Evolutionary conservation across 2,888 invertebrate genomes (phyloP).

Genomic region (Alentia gelatinosa): DNA sequence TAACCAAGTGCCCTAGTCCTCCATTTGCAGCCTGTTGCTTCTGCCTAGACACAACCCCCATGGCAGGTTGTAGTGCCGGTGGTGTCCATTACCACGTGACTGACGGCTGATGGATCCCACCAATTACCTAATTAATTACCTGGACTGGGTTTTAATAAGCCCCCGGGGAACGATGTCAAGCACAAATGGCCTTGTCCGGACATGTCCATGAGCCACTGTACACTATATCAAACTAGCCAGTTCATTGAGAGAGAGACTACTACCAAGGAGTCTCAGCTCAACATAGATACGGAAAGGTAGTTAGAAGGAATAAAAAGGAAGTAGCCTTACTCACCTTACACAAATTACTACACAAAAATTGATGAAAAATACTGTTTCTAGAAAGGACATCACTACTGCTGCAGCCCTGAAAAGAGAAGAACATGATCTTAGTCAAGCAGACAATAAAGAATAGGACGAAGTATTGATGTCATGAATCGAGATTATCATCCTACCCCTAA

Average conservation of each 20-base stretch:
- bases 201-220: too few relatives aligned
- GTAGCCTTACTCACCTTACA: constrained; percentile 40
- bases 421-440: background rate
- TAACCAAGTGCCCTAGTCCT: too few relatives aligned
- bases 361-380: constrained; percentile 56
- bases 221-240: too few relatives aligned
- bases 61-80: too few relatives aligned
- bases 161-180: background rate
- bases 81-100: background rate
- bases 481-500: too few relatives aligned
- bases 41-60: too few relatives aligned
- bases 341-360: constrained; percentile 52
- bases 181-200: background rate
- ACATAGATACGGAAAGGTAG: too few relatives aligned
- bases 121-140: background rate
- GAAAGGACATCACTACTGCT: constrained; percentile 49
- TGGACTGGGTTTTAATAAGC: background rate
- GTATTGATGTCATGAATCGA: too few relatives aligned
- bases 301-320: too few relatives aligned
- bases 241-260: too few relatives aligned
- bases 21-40: background rate
- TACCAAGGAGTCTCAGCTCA: too few relatives aligned
- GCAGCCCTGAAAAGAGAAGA: constrained; percentile 33
- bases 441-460: too few relatives aligned
- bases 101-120: background rate